Percentiles rank a stretch among this genome's conserved stretches.
Conservation (phyloP, 1,140 invertebrate species). For the Chlorops oryzae region DNA sequence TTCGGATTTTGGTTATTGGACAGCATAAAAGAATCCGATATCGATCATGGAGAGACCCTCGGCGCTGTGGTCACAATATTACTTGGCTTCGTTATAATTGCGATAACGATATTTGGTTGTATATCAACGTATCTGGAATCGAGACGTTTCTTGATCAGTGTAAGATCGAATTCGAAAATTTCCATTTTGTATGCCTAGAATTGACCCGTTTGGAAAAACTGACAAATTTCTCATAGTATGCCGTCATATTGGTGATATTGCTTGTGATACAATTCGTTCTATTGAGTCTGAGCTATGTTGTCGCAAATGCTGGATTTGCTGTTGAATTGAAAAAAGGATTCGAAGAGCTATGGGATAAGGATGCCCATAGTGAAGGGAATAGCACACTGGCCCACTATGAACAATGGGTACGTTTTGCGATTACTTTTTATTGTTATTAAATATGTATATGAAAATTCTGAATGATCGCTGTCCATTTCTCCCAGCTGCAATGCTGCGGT, state of each 20-base stretch:
- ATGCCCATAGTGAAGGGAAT: conserved; percentile 14
- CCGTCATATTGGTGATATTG: conserved; percentile 31
- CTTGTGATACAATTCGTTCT: conserved; percentile 32
- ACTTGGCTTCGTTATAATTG: conserved; percentile 28
- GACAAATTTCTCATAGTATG: conserved; percentile 32
- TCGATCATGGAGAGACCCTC: conserved; percentile 32
- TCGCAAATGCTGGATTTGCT: conserved; percentile 26
- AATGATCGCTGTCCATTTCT: neutral
- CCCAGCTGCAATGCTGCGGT: conserved; percentile 37
- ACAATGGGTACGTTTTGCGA: conserved; percentile 29
- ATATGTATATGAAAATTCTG: neutral
- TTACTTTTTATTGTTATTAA: neutral
- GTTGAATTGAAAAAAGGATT: conserved; percentile 27
- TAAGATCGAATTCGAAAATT: conserved; percentile 13
- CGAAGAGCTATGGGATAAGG: conserved; percentile 35
- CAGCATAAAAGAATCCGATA: conserved; percentile 19
- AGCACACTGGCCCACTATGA: conserved; percentile 29
- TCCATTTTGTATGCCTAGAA: neutral
- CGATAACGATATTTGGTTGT: conserved; percentile 27
- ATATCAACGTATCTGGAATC: conserved; percentile 26
- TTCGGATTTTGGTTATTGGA: conserved; percentile 37
- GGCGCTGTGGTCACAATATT: conserved; percentile 29
- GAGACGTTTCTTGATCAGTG: conserved; percentile 30
- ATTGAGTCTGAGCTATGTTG: conserved; percentile 35
- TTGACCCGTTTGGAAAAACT: no score